Base-by-base conservation (phyloP, 1,140 invertebrate genomes). In the Nasonia giraulti region DNA sequence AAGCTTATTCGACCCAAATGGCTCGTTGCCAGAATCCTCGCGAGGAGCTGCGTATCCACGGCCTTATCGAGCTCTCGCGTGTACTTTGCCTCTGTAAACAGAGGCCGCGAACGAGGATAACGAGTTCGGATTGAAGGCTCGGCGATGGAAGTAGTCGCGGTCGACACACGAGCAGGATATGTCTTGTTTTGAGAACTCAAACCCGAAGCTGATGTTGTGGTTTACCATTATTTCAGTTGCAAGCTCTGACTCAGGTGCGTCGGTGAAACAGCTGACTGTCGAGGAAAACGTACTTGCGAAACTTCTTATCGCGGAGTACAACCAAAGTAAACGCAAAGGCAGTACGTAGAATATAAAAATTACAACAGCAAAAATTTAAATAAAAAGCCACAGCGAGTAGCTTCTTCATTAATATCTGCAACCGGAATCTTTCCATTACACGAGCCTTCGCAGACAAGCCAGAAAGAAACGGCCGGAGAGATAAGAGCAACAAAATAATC, bases 1-100 rank as follows among this genome's bases (percentile, higher is more conserved):
- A 88, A 87, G 87, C 33, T 40, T 31, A 33, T 71, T 2, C 87
- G 90, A 91, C 88, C 88, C 84, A 89, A 87, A 90, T 90, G 90
- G 89, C 88, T 82, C 84, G 76, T 82, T 76, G 86, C 90, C 89
- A 90, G 88, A 2, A 11, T 66, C 87, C 80, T 87, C 80, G 87
- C 88, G 37, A 31, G 23, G 68, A 75, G n/a, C 20, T 94, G 83
- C 94, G 83, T 4, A 37, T 37, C 33, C 4, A 37, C 33, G 93
- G 87, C 94, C 93, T 33, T 93, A 87, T 80, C 76, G 81, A 66
- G 75, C 71, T 62, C 74, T 73, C 47, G 37, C 68, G 71, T 86
- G 69, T 74, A 79, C 50, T 66, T 66, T 37, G 76, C 11, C 20
- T 62, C 7, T 20, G 50, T 78, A 66, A 62, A 78, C 55, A 62